These are phyloP conservation scores for Drosophila nigritarsus DNA, from an alignment of 2,888 invertebrate genomes.

Conservation along the genomic window DNA sequence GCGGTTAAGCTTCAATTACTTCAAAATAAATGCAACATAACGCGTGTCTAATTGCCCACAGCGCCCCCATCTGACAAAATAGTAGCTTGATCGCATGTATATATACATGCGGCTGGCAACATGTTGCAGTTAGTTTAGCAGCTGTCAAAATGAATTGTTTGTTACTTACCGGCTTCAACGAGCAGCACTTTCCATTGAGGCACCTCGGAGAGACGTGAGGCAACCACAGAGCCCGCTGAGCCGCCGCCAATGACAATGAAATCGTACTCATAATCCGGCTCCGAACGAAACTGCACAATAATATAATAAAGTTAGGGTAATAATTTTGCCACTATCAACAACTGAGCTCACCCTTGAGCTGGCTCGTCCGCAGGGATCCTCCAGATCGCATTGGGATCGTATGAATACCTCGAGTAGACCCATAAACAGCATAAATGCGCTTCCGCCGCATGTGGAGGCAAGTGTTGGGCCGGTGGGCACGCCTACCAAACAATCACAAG, in stretches of 20 bases:
- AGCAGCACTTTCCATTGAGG: conserved; percentile 85
- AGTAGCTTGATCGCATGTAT: conserved; percentile 1
- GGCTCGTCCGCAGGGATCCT: conserved; percentile 93
- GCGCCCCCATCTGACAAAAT: conserved; percentile 31
- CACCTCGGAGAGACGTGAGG: conserved; percentile 84
- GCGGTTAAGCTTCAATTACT: conserved; percentile 77
- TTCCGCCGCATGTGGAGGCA: conserved; percentile 93
- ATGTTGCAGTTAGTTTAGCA: conserved; percentile 35
- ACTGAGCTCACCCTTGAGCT: conserved; percentile 85
- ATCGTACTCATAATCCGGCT: conserved; percentile 85
- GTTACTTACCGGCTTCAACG: conserved; percentile 85
- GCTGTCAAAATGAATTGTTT: conserved; percentile 36
- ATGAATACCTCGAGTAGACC: conserved; percentile 94
- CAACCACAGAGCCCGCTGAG: conserved; percentile 84
- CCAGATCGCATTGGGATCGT: conserved; percentile 93
- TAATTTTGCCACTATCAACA: not conserved
- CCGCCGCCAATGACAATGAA: conserved; percentile 85
- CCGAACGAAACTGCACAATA: conserved; percentile 83
- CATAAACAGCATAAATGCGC: conserved; percentile 95
- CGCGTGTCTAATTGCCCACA: conserved; percentile 70
- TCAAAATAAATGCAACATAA: conserved; percentile 77
- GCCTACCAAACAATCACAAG: conserved; percentile 93
- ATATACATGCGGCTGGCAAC: conserved; percentile 37
- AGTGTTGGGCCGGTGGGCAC: conserved; percentile 92
- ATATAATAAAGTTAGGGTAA: not conserved